phyloP scores from a whole-genome alignment of 2,888 invertebrate genomes.

The Drosophila tripunctata region DNA sequence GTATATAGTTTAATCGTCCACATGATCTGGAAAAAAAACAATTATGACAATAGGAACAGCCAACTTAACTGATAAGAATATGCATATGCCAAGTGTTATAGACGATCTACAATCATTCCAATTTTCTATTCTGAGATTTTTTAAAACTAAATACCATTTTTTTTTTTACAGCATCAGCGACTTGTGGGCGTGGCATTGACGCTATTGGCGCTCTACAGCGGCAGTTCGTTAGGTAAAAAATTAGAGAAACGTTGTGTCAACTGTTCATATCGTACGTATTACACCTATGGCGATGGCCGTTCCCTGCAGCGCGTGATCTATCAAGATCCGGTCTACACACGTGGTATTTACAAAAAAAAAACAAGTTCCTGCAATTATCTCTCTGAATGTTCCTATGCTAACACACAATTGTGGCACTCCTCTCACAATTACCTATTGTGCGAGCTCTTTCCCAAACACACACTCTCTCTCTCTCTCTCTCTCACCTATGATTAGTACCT shows the following conservation, averaged over 20 bases:
- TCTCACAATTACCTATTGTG: background rate
- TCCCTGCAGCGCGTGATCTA: conserved; percentile 75
- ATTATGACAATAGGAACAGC: too few relatives aligned
- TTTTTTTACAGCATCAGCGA: conserved; percentile 29
- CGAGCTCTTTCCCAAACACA: background rate
- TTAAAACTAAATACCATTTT: background rate
- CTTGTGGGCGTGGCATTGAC: conserved; percentile 41
- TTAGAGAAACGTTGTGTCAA: conserved; percentile 79
- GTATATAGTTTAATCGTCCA: too few relatives aligned
- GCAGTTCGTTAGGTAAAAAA: conserved; percentile 73
- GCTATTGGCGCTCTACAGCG: conserved; percentile 41
- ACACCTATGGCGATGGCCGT: conserved; percentile 79
- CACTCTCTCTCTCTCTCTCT: too few relatives aligned
- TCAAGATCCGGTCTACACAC: conserved; percentile 71
- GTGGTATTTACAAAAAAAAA: conserved; percentile 72
- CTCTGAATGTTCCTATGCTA: conserved; percentile 10
- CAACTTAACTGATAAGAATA: too few relatives aligned
- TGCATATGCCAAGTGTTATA: too few relatives aligned
- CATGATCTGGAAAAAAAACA: too few relatives aligned
- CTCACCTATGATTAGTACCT: conserved; percentile 7
- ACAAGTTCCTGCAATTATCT: background rate
- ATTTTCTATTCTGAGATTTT: background rate
- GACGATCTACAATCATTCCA: too few relatives aligned
- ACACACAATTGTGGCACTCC: conserved; percentile 37
- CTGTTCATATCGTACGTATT: conserved; percentile 80